A percentile compares a stretch with the other conserved stretches of the same genome.
Evolutionary conservation across 2,113 vertebrate species (phyloP).

Genomic region (Lepisosteus osseus): DNA sequence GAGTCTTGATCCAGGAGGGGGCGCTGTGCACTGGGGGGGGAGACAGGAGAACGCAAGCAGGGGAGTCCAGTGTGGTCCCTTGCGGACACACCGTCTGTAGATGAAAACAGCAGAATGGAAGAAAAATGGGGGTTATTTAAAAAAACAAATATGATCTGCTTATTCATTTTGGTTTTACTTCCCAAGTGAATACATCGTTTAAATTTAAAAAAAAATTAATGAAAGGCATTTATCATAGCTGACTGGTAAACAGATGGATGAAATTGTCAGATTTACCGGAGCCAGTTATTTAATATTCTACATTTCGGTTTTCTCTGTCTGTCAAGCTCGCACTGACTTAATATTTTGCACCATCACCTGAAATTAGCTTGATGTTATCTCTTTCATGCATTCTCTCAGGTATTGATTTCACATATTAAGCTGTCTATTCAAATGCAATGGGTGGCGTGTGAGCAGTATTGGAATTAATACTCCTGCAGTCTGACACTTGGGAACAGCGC

Average conservation of each 20-base stretch:
- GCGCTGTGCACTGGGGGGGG: neutral
- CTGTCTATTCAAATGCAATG: conserved; percentile 53
- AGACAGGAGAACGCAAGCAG: neutral
- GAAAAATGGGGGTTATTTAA: no score
- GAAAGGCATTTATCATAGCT: conserved; percentile 69
- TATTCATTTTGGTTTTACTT: no score
- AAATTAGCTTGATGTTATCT: conserved; percentile 69
- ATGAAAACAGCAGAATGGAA: no score
- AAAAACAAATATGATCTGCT: no score
- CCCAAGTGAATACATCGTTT: no score
- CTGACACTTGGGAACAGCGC: no score
- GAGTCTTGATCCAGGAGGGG: no score
- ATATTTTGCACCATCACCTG: conserved; percentile 56
- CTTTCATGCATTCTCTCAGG: conserved; percentile 48
- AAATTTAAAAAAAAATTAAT: conserved; percentile 49
- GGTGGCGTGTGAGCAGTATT: conserved; percentile 46
- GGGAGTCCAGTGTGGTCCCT: conserved; percentile 16
- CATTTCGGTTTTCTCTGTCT: conserved; percentile 33
- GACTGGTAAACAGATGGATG: conserved; percentile 44
- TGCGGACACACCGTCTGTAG: no score
- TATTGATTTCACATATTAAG: conserved; percentile 66
- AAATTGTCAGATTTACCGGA: conserved; percentile 51
- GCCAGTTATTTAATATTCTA: conserved; percentile 54
- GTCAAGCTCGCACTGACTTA: conserved; percentile 48
- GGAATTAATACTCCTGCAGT: conserved; percentile 19